These are phyloP conservation scores for Phrynosoma platyrhinos DNA, from an alignment of 2,113 vertebrate genomes.

Conservation along the genomic window DNA sequence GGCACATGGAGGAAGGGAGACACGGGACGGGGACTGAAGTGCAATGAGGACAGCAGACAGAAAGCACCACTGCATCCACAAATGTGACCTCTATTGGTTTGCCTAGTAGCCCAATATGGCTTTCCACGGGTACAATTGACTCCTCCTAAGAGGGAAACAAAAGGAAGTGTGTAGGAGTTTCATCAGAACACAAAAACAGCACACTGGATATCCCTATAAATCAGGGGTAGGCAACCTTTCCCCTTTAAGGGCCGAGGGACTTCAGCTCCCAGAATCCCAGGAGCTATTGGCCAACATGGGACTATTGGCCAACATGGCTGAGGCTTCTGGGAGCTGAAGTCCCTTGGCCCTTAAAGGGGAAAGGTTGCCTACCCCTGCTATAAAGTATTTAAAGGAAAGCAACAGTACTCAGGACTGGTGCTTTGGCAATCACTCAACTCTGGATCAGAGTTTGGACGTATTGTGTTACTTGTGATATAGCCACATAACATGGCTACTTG, in stretches of 20 bases:
- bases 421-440: too few relatives aligned
- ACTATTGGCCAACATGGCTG: too few relatives aligned
- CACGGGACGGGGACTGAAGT: background rate
- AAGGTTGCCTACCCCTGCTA: too few relatives aligned
- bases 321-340: too few relatives aligned
- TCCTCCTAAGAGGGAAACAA: slow-evolving; percentile 78
- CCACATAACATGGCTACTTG: too few relatives aligned
- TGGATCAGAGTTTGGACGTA: too few relatives aligned
- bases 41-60: background rate
- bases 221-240: too few relatives aligned
- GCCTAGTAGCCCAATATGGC: slow-evolving; percentile 86
- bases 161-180: background rate
- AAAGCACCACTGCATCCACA: slow-evolving; percentile 54
- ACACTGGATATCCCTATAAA: background rate
- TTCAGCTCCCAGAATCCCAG: too few relatives aligned
- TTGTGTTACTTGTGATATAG: too few relatives aligned
- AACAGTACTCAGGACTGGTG: background rate
- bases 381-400: background rate
- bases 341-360: too few relatives aligned
- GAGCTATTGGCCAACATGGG: too few relatives aligned
- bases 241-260: too few relatives aligned
- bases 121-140: slow-evolving; percentile 76
- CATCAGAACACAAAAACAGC: background rate
- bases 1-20: background rate
- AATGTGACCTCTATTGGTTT: slow-evolving; percentile 85